Evolutionary conservation across 1,140 invertebrate genomes (phyloP), one percentile per base, ranked within the genome.

Genomic region (Zeugodacus cucurbitae): DNA sequence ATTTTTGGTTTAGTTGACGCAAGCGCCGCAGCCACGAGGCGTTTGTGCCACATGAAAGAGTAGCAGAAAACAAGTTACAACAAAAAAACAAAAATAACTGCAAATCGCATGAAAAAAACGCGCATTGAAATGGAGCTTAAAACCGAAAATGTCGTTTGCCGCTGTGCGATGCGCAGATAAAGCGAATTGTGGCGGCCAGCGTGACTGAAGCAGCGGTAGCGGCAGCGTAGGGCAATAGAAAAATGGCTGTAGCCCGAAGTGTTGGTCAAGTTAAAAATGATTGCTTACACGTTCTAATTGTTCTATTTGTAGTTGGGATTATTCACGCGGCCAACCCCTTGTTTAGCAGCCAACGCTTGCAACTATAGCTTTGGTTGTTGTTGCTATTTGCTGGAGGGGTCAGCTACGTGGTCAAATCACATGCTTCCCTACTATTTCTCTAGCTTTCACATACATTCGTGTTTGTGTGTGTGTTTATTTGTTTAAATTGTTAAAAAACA

Each of bases 191-290:
- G 74, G 41, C 48, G 22, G 11, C 8, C 10, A 48, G 41, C n/a
- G 22, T 29, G 58, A 26, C 58, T 2, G 29, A n/a, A 14, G 34
- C 67, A 37, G 67, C 32, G 22, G 37, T 5, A 37, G 37, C 74
- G 26, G 37, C n/a, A n/a, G n/a, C n/a, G n/a, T 8, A 41, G 14
- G 74, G 41, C 74, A 82, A 82, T 82, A 82, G 74, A 48, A 82
- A 82, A 54, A 82, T 82, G n/a, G 37, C 10, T 82, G 11, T 1
- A 29, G 37, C 67, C 20, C 74, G 74, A 48, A 41, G 74, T 48
- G 74, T 41, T 82, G 74, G 74, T 29, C 74, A 82, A 82, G 74
- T 82, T 82, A 82, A 82, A 82, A 82, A 82, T 82, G 48, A 82
- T 82, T 82, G 74, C 74, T 82, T 82, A 82, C 74, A 82, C 74